Evolutionary conservation across 2,797 vertebrate genomes (phyloP).

Genomic region (Catamblyrhynchus diadema): DNA sequence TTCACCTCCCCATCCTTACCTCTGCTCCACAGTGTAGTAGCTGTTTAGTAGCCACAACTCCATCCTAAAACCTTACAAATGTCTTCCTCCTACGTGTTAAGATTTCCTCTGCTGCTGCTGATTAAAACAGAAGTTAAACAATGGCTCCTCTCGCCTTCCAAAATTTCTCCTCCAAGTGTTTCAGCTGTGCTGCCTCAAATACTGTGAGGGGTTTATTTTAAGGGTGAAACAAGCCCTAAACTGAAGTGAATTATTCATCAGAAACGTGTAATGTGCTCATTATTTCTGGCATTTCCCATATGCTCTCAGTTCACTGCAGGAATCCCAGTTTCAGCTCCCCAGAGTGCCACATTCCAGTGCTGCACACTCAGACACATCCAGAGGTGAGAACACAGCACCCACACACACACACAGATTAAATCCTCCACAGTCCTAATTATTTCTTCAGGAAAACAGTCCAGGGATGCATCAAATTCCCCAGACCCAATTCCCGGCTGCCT

Average conservation of each 20-base stretch:
- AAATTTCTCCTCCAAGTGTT: neutral
- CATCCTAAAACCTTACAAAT: neutral
- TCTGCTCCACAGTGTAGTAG: neutral
- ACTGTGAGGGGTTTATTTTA: conserved; percentile 35
- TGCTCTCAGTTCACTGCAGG: conserved; percentile 39
- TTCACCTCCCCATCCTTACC: neutral
- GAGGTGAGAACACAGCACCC: neutral
- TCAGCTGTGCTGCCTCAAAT: conserved; percentile 32
- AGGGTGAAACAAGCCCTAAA: conserved; percentile 23
- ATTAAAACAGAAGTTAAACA: conserved; percentile 32
- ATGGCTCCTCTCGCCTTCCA: neutral
- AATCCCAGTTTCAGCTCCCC: conserved; percentile 37
- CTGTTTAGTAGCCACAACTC: neutral
- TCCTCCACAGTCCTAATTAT: neutral
- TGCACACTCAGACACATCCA: neutral
- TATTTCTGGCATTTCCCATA: conserved; percentile 43
- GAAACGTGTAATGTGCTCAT: conserved; percentile 8
- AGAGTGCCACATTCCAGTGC: neutral
- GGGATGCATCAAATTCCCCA: neutral
- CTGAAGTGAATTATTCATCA: conserved; percentile 68
- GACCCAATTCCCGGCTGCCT: neutral
- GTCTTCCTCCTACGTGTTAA: neutral
- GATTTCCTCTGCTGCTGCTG: neutral
- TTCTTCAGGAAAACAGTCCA: neutral
- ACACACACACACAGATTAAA: neutral